These are phyloP conservation scores for Andrena bucephala DNA, from an alignment of 2,888 invertebrate genomes.

Conservation along the genomic window DNA sequence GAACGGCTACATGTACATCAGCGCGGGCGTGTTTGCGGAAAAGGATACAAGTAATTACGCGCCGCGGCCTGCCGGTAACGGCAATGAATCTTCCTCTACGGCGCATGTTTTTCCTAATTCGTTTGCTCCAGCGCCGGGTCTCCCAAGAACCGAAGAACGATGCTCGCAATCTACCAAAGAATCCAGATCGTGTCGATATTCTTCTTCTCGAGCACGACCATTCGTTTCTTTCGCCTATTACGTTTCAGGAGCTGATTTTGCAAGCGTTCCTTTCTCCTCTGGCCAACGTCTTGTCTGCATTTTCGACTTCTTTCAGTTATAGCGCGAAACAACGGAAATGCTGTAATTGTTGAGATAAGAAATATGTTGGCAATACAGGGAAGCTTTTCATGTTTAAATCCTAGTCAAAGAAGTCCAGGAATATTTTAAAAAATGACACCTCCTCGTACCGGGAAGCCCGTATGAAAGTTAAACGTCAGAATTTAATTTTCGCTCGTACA, in stretches of 20 bases:
- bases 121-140: background rate
- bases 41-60: slow-evolving; percentile 53
- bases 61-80: background rate
- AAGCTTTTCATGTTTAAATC: slow-evolving; percentile 6
- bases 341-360: background rate
- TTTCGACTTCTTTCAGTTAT: background rate
- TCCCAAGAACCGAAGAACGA: background rate
- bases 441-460: background rate
- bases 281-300: background rate
- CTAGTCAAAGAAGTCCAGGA: background rate
- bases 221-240: background rate
- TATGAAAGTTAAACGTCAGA: slow-evolving; percentile 33
- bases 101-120: slow-evolving; percentile 14
- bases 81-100: slow-evolving; percentile 30
- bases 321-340: background rate
- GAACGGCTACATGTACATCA: slow-evolving; percentile 18
- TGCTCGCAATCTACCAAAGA: slow-evolving; percentile 4
- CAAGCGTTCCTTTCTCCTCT: background rate
- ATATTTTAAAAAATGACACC: slow-evolving; percentile 14
- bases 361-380: background rate
- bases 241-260: background rate
- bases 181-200: slow-evolving; percentile 9
- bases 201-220: background rate
- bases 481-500: slow-evolving; percentile 45
- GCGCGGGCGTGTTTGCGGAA: slow-evolving; percentile 23